Evolutionary conservation across 2,797 vertebrate species (phyloP), one percentile per base, ranked within the genome.

Genomic region (Telmatherina bonti): DNA sequence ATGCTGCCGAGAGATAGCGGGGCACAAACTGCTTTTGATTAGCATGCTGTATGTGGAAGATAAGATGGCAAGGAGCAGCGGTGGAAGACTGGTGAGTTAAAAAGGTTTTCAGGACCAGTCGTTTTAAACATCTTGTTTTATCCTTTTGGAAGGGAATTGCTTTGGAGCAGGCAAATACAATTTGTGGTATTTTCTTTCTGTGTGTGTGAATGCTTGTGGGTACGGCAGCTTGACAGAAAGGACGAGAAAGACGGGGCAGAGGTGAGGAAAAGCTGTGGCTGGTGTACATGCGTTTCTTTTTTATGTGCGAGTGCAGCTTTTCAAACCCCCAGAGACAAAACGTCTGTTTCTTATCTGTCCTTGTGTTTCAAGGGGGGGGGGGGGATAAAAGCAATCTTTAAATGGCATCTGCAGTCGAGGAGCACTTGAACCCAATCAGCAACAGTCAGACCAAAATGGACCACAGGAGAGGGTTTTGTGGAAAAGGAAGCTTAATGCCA

Each of bases 361-460:
- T 72, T 73, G 72, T 87, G 88, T 92, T 92, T 89, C 85, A 82
- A 81, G 72, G 30, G 61, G 68, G 85, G 74, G 79, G 72, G 30
- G 61, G 68, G 85, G 74, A 81, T 89, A 81, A 89, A 91, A 86
- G 84, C 86, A 91, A 91, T 91, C 89, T 91, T 89, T 78, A 83
- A 85, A 91, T 83, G 77, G 83, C 87, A 90, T 91, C 91, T 82
- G 84, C 71, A 78, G 86, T 81, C 63, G 26, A 78, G 77, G 61
- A 88, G 81, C 83, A 81, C 87, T 91, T 92, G 91, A 93, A 91
- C 90, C 89, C 89, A 91, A 92, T 93, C 91, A 89, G 72, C 70
- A 80, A 53, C 83, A 27, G 79, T 89, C 90, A 89, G 87, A 76
- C 76, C 79, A 78, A 88, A 91, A 91, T 89, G 83, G 90, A 89